These are phyloP conservation scores for Himalopsyche phryganea DNA, from an alignment of 1,140 invertebrate genomes.

Conservation along the genomic window DNA sequence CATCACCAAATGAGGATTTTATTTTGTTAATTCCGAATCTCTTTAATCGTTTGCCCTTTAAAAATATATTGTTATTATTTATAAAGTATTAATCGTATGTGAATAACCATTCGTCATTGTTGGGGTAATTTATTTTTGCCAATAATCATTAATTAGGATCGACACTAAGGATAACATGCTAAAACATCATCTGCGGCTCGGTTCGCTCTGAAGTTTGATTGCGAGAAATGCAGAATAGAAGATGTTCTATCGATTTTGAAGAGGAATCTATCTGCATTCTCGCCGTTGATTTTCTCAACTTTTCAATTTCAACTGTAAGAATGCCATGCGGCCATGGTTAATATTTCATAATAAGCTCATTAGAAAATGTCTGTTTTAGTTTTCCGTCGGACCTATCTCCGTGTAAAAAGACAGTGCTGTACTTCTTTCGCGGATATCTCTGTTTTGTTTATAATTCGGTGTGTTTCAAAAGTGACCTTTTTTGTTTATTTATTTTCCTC, in stretches of 20 bases:
- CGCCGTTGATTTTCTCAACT: conserved; percentile 15
- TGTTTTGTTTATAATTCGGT: too few relatives aligned
- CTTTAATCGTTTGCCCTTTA: conserved; percentile 11
- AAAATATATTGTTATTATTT: conserved; percentile 24
- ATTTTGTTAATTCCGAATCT: conserved; percentile 3
- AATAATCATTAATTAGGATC: conserved; percentile 2
- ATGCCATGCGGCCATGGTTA: conserved; percentile 28
- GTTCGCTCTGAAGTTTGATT: conserved; percentile 23
- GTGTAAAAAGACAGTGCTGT: too few relatives aligned
- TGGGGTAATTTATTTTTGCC: too few relatives aligned
- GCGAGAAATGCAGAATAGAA: neutral
- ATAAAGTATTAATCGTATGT: conserved; percentile 11
- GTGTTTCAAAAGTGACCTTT: too few relatives aligned
- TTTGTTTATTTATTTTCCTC: too few relatives aligned
- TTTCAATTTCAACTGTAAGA: conserved; percentile 12
- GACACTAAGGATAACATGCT: conserved; percentile 8
- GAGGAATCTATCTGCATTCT: neutral
- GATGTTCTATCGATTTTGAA: neutral
- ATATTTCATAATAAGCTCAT: neutral
- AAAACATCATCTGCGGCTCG: conserved; percentile 28
- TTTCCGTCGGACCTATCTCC: too few relatives aligned
- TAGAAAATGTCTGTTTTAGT: too few relatives aligned
- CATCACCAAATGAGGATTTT: conserved; percentile 23
- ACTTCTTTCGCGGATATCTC: too few relatives aligned
- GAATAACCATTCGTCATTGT: conserved; percentile 9